These are phyloP conservation scores for Callipepla squamata DNA, from an alignment of 2,113 vertebrate species.

Conservation along the genomic window DNA sequence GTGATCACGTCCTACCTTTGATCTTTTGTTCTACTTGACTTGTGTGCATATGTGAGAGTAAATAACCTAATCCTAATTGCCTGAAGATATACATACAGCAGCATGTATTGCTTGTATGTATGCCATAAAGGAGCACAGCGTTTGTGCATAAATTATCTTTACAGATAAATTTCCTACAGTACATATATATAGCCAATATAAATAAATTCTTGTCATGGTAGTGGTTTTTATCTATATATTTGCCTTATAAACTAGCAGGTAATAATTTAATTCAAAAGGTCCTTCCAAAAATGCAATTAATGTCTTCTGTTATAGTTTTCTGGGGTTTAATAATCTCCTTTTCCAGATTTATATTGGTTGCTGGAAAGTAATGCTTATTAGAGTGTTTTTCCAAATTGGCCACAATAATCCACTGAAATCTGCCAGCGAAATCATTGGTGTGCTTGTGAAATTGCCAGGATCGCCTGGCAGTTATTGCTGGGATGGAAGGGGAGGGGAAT, in stretches of 20 bases:
- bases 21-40: constrained; percentile 35
- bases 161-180: constrained; percentile 28
- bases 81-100: background rate
- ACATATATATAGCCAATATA: constrained; percentile 38
- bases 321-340: constrained; percentile 66
- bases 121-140: constrained; percentile 34
- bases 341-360: constrained; percentile 75
- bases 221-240: constrained; percentile 65
- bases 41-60: constrained; percentile 41
- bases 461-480: constrained; percentile 69
- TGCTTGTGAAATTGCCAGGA: constrained; percentile 72
- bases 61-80: constrained; percentile 45
- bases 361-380: constrained; percentile 69
- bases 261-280: constrained; percentile 70
- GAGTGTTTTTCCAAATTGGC: constrained; percentile 76
- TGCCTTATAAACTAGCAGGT: constrained; percentile 65
- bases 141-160: constrained; percentile 40
- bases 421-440: constrained; percentile 74
- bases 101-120: background rate
- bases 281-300: constrained; percentile 72
- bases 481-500: constrained; percentile 52
- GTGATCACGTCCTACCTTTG: constrained; percentile 25
- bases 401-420: constrained; percentile 66
- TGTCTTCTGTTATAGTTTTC: constrained; percentile 73
- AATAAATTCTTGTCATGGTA: constrained; percentile 63